Evolutionary conservation across 2,888 invertebrate genomes (phyloP).

Genomic region (Standfussiana lucernea): DNA sequence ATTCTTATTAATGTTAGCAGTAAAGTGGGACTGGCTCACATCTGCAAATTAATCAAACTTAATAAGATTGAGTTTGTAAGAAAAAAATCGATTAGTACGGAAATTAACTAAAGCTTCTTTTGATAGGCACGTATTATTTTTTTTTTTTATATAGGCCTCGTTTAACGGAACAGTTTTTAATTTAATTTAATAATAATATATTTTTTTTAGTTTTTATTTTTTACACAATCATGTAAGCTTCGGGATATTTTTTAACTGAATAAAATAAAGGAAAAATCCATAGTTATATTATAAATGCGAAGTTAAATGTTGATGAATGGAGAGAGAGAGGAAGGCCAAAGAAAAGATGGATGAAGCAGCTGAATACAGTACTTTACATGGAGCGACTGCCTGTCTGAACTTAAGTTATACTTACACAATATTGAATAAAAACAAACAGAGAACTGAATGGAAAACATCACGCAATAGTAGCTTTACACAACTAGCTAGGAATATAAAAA

Average conservation of each 20-base stretch:
- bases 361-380: neutral
- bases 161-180: neutral
- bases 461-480: neutral
- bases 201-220: no score
- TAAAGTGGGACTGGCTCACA: conserved; percentile 5
- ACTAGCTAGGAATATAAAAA: conserved; percentile 16
- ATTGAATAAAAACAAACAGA: conserved; percentile 24
- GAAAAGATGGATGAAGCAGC: no score
- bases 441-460: conserved; percentile 43
- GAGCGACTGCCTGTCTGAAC: neutral
- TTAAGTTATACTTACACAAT: conserved; percentile 55
- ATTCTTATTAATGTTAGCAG: neutral
- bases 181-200: no score
- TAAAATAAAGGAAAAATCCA: neutral
- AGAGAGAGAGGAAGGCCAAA: no score
- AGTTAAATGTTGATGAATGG: no score
- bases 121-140: neutral
- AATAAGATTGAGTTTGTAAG: neutral
- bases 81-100: neutral
- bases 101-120: neutral
- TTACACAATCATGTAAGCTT: neutral
- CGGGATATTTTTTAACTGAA: neutral
- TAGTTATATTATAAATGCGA: neutral
- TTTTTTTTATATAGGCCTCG: neutral
- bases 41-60: conserved; percentile 40